Conservation (phyloP, 2,888 invertebrate species). For the Papilio elwesi region DNA sequence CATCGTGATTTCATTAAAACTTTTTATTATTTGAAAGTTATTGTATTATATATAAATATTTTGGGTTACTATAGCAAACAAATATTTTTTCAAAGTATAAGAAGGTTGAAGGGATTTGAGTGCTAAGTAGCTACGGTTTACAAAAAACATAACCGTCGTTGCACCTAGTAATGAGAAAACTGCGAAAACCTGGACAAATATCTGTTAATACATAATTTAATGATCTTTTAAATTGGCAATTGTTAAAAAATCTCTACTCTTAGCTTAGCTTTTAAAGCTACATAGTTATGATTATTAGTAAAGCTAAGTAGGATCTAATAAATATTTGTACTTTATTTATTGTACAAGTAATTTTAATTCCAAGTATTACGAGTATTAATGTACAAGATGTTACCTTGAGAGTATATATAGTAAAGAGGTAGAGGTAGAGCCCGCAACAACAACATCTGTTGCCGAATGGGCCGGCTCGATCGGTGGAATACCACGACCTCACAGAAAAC, state of each 20-base stretch:
- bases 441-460: too few relatives aligned
- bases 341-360: too few relatives aligned
- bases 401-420: too few relatives aligned
- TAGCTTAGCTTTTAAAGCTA: neutral
- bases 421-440: too few relatives aligned
- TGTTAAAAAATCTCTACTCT: neutral
- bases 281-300: neutral
- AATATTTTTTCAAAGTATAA: too few relatives aligned
- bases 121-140: too few relatives aligned
- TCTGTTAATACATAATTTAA: neutral
- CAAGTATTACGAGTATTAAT: too few relatives aligned
- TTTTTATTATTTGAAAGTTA: neutral
- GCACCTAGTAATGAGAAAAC: neutral
- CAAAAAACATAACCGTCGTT: neutral
- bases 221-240: neutral
- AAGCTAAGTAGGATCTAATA: neutral
- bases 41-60: neutral
- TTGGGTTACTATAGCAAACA: neutral
- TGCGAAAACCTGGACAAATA: neutral
- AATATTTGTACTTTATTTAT: neutral
- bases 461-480: too few relatives aligned
- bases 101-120: too few relatives aligned
- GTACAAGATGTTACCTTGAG: too few relatives aligned
- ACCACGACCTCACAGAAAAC: too few relatives aligned
- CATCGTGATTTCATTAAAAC: conserved; percentile 21